Evolutionary conservation across 2,113 vertebrate genomes (phyloP), one percentile per base, ranked within the genome.

Genomic region (Crotalus viridis): DNA sequence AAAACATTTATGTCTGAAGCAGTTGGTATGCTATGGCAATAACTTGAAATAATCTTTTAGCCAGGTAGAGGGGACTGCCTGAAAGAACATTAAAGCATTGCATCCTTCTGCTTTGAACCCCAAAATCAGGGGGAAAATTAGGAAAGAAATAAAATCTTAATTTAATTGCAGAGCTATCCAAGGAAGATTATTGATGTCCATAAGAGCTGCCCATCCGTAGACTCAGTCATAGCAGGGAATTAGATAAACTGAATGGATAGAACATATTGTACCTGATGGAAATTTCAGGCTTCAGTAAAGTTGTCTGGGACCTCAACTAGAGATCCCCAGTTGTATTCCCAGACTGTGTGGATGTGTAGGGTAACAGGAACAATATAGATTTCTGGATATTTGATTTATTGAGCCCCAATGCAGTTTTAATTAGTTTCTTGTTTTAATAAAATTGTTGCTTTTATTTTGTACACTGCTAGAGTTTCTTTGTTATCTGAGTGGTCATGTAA

Each of bases 1-100:
- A 90, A 88, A 95, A 91, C 64, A 89, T 54, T 33, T 94, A 22
- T 69, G 57, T 94, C 93, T 94, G 88, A 69, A 59, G 69, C 26
- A 61, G 54, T 56, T 55, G 54, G 55, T 33, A 4, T 85, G 48
- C n/a, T 90, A 46, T 52, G 86, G 9, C 43, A 39, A 28, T 74
- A 91, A 59, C n/a, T 51, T 89, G 55, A 89, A 85, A 69, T 54
- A 86, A 93, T 28, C 87, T 61, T 85, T 10, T 9, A 59, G 24
- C 43, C 24, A 64, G 0, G n/a, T 85, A 43, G 54, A 88, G 13
- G 52, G 52, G 81, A 92, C 90, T 33, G 55, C 2, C 10, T 59
- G 12, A 93, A 93, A 33, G 26, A 24, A 8, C 21, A 7, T 55
- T 43, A 89, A 74, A 89, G 43, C 54, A 89, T 7, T 46, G 22